A percentile compares a stretch with the other conserved stretches of the same genome.
phyloP scores from a whole-genome alignment of 2,113 vertebrate genomes.

The Paradoxurus hermaphroditus region DNA sequence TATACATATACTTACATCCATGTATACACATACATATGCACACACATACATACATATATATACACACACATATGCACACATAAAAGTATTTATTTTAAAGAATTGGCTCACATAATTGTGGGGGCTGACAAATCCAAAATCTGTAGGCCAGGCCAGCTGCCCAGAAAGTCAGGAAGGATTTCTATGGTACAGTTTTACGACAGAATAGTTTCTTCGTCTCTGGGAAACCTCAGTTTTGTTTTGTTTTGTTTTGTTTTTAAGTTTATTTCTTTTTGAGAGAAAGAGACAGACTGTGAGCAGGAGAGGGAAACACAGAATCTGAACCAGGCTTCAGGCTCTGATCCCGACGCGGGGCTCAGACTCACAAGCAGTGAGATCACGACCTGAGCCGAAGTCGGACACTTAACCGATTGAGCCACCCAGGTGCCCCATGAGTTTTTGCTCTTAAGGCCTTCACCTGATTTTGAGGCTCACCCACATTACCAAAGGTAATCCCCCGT shows the following conservation, averaged over 20 bases:
- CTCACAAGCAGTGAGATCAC: too few species aligned
- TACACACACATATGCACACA: background rate
- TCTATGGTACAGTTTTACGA: background rate
- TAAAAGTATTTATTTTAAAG: background rate
- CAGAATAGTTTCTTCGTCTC: background rate
- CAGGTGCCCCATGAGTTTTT: too few species aligned
- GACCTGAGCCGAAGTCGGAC: too few species aligned
- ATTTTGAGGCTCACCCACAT: background rate
- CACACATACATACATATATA: accelerated
- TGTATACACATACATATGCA: background rate
- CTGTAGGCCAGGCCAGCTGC: background rate
- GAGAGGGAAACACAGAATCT: too few species aligned
- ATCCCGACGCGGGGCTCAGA: too few species aligned
- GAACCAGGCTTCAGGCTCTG: too few species aligned
- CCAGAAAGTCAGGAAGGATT: background rate
- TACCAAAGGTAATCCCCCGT: background rate
- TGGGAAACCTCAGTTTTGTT: background rate
- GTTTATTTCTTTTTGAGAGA: too few species aligned
- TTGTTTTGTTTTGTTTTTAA: too few species aligned
- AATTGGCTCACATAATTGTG: background rate
- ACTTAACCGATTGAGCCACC: too few species aligned
- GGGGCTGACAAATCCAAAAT: background rate
- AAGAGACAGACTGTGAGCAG: too few species aligned
- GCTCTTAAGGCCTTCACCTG: background rate
- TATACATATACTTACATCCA: background rate